These are phyloP conservation scores for Malurus leucopterus DNA, from an alignment of 2,797 vertebrate species.

Conservation along the genomic window DNA sequence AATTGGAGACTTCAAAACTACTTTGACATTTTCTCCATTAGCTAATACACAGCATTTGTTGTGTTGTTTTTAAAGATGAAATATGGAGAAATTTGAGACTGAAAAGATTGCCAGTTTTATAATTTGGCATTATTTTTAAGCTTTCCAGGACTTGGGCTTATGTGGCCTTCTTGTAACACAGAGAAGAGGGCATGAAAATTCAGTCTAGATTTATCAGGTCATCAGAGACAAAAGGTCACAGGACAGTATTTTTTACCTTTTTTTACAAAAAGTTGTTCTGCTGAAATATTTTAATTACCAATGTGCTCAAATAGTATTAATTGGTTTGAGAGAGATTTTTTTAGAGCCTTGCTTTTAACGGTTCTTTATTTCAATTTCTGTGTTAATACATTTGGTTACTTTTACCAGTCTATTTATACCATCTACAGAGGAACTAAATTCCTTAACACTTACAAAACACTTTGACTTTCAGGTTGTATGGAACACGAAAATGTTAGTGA, in stretches of 20 bases:
- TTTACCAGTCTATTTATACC: background rate
- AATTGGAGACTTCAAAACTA: slow-evolving; percentile 49
- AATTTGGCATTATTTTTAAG: background rate
- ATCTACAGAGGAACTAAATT: background rate
- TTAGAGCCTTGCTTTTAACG: background rate
- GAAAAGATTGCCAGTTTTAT: background rate
- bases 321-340: background rate
- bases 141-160: background rate
- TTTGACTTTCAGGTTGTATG: background rate
- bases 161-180: background rate
- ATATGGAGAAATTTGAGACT: background rate
- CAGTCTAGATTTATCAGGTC: background rate
- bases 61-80: background rate
- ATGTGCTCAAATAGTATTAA: background rate
- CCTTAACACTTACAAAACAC: background rate
- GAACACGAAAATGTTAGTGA: background rate
- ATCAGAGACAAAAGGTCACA: background rate
- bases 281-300: background rate
- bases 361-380: background rate
- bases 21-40: slow-evolving; percentile 42
- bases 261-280: background rate
- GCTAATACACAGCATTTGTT: slow-evolving; percentile 14
- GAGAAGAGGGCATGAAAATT: background rate
- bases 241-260: background rate
- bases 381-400: background rate